A percentile compares a stretch with the other conserved stretches of the same genome.
Evolutionary conservation across 2,113 vertebrate species (phyloP).

Genomic region (Corvus moneduloides): DNA sequence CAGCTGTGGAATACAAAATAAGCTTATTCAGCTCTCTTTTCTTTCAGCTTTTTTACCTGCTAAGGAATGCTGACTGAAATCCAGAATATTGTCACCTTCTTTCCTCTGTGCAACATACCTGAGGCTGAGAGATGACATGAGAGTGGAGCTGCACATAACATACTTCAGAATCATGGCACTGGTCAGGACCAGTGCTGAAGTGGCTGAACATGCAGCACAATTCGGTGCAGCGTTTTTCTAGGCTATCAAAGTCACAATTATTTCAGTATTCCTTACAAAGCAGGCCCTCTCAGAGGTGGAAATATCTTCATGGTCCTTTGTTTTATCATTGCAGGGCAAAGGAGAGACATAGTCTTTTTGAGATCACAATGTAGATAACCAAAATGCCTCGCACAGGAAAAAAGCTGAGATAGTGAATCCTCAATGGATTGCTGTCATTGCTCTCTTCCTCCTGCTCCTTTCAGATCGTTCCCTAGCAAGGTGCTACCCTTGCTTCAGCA

Average conservation of each 20-base stretch:
- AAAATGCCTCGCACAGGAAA: background rate
- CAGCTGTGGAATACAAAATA: background rate
- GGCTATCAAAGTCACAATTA: background rate
- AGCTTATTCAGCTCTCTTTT: background rate
- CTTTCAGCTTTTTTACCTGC: background rate
- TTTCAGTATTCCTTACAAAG: background rate
- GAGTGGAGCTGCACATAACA: background rate
- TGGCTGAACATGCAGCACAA: background rate
- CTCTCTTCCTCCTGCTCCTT: background rate
- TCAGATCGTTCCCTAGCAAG: background rate
- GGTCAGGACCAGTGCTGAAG: background rate
- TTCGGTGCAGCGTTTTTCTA: background rate
- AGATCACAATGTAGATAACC: accelerated
- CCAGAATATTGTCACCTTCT: background rate
- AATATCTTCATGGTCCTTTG: background rate
- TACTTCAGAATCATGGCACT: background rate
- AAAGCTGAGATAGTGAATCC: background rate
- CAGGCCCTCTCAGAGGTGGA: background rate
- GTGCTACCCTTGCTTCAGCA: background rate
- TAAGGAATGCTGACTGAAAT: background rate
- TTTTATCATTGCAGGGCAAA: background rate
- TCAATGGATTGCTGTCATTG: background rate
- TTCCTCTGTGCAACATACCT: background rate
- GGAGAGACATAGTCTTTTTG: background rate
- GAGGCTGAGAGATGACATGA: background rate